Evolutionary conservation across 2,113 vertebrate species (phyloP).

Genomic region (Rhynchopsitta pachyrhyncha): DNA sequence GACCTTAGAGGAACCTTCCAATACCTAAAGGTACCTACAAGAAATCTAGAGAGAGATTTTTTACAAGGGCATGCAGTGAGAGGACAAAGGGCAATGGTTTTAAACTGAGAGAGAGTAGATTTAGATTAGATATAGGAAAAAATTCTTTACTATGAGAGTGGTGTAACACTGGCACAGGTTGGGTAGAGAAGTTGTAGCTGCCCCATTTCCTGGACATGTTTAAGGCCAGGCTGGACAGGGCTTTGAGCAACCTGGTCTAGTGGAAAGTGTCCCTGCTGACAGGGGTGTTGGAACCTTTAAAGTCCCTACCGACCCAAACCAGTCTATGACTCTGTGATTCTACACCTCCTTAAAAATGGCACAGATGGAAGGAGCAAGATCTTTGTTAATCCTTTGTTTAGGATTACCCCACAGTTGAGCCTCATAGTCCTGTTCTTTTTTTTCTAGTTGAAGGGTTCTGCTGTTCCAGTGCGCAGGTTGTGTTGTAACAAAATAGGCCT

Average conservation of each 20-base stretch:
- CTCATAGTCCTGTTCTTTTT: neutral
- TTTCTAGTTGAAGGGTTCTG: neutral
- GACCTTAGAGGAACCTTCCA: neutral
- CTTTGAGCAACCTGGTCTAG: neutral
- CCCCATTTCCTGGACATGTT: neutral
- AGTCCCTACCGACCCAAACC: neutral
- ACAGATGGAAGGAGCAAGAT: neutral
- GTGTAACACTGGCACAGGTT: neutral
- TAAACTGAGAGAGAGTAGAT: neutral
- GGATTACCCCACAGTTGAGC: neutral
- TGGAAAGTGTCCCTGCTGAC: neutral
- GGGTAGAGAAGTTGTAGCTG: neutral
- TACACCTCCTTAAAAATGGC: neutral
- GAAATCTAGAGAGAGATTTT: neutral
- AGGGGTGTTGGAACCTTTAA: neutral
- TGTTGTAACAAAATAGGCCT: neutral
- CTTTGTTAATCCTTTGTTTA: neutral
- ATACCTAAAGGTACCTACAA: neutral
- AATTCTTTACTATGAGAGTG: neutral
- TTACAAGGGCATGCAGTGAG: neutral
- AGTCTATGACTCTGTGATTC: neutral
- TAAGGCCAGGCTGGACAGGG: neutral
- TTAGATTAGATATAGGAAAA: neutral
- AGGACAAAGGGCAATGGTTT: neutral
- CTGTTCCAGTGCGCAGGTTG: neutral